phyloP scores from a whole-genome alignment of 1,140 invertebrate species.

The Drosophila varians region DNA sequence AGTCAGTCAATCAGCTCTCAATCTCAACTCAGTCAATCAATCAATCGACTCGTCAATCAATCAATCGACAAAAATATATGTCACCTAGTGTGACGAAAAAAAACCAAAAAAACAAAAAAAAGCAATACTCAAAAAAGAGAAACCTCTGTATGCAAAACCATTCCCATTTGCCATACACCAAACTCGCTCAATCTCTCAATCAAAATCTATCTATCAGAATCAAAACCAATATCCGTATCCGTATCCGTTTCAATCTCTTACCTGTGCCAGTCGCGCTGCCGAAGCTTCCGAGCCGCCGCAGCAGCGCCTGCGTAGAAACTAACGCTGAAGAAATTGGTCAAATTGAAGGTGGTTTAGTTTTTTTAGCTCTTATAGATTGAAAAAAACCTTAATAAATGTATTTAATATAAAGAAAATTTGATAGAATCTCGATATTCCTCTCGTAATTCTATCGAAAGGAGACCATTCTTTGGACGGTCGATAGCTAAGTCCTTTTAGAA shows the following conservation, averaged over 20 bases:
- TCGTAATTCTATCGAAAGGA: too few relatives aligned
- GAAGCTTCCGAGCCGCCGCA: slow-evolving; percentile 34
- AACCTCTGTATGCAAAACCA: slow-evolving; percentile 68
- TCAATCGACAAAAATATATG: slow-evolving; percentile 45
- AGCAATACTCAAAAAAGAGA: slow-evolving; percentile 43
- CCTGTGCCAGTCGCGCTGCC: slow-evolving; percentile 17
- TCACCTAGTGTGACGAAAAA: slow-evolving; percentile 36
- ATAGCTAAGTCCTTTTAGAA: too few relatives aligned
- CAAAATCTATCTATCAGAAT: slow-evolving; percentile 25
- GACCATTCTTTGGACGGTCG: too few relatives aligned
- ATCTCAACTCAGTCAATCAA: slow-evolving; percentile 56
- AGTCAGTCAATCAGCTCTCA: slow-evolving; percentile 79
- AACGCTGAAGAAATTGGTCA: slow-evolving; percentile 15
- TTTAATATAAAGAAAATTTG: too few relatives aligned
- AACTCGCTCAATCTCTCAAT: slow-evolving; percentile 24
- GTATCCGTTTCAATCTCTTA: slow-evolving; percentile 39
- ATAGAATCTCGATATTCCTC: too few relatives aligned
- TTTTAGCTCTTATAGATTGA: too few relatives aligned
- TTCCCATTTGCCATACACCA: slow-evolving; percentile 73
- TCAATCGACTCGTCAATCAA: slow-evolving; percentile 45
- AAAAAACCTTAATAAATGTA: too few relatives aligned
- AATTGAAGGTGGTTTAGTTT: background rate
- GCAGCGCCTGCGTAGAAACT: slow-evolving; percentile 32
- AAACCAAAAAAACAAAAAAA: slow-evolving; percentile 43
- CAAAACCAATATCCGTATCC: slow-evolving; percentile 8